Base-by-base conservation (phyloP, 2,888 invertebrate species). In the Tipula helvola region DNA sequence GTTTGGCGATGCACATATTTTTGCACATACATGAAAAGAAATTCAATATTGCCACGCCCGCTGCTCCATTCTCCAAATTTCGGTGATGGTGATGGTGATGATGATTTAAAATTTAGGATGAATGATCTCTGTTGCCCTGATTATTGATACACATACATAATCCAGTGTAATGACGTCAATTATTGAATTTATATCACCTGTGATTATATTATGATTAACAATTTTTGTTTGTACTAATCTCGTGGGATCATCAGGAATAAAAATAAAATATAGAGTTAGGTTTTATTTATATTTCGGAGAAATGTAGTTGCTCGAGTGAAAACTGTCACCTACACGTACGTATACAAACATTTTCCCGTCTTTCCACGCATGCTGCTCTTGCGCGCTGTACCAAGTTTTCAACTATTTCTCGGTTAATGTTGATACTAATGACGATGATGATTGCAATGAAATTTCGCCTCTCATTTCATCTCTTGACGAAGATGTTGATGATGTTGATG, bases 1-100 rank as follows among this genome's bases (percentile, higher is more conserved):
- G n/a, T 52, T 13, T 3, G 52, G 71, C 71, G 71, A 71, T 71
- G 71, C 71, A 71, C 18, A 28, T 71, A 57, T 28, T 71, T 71
- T 71, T 71, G 28, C 71, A 71, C 71, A 52, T 16, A 71, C 71
- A 71, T 12, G 28, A 71, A 71, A 28, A 7, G 3, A 71, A 71
- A 71, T 71, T 71, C 71, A 71, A 71, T 71, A 71, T 71, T 71
- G 71, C 71, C 71, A 71, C 71, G 71, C 71, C 71, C 71, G 71
- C 71, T 71, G 71, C 71, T 71, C 28, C 71, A 71, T 71, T 71
- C 71, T 71, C 71, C 28, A 28, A 71, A 71, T 71, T 18, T 71
- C 71, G 71, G 28, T 52, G 52, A 52, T 52, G 52, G 28, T 28
- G 18, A 71, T 71, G 52, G 52, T 57, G 71, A 28, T 28, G 28